Evolutionary conservation across 2,113 vertebrate species (phyloP).

Genomic region (Taxidea taxus): DNA sequence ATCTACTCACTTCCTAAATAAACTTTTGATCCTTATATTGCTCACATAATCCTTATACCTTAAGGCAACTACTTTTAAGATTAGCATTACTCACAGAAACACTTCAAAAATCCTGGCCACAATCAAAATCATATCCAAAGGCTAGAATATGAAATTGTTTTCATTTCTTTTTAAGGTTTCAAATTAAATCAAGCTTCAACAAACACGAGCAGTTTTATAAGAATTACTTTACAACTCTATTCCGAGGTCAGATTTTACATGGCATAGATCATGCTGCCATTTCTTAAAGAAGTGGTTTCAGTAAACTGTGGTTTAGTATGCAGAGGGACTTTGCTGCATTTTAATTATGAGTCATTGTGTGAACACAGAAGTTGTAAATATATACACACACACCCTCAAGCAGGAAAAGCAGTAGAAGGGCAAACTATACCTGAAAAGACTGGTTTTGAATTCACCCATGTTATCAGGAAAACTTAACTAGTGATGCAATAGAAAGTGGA

Average conservation of each 20-base stretch:
- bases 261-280: slow-evolving; percentile 28
- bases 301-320: slow-evolving; percentile 74
- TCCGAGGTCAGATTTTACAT: slow-evolving; percentile 56
- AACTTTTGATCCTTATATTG: not conserved
- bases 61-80: slow-evolving; percentile 22
- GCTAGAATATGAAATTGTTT: not conserved
- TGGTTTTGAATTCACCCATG: not conserved
- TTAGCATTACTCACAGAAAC: slow-evolving; percentile 14
- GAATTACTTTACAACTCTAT: slow-evolving; percentile 43
- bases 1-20: not conserved
- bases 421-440: not conserved
- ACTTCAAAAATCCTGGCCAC: slow-evolving; percentile 29
- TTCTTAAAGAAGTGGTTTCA: slow-evolving; percentile 62
- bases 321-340: slow-evolving; percentile 69
- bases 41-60: not conserved
- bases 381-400: not conserved
- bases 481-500: not conserved
- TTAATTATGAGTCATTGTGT: slow-evolving; percentile 79
- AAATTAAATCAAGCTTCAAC: slow-evolving; percentile 52
- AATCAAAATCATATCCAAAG: slow-evolving; percentile 43
- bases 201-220: slow-evolving; percentile 53
- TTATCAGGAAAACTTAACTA: slow-evolving; percentile 26
- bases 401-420: not conserved
- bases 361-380: slow-evolving; percentile 55
- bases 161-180: slow-evolving; percentile 43